phyloP scores from a whole-genome alignment of 92 coral and sea anemone species.

The Anthopleura xanthogrammica region DNA sequence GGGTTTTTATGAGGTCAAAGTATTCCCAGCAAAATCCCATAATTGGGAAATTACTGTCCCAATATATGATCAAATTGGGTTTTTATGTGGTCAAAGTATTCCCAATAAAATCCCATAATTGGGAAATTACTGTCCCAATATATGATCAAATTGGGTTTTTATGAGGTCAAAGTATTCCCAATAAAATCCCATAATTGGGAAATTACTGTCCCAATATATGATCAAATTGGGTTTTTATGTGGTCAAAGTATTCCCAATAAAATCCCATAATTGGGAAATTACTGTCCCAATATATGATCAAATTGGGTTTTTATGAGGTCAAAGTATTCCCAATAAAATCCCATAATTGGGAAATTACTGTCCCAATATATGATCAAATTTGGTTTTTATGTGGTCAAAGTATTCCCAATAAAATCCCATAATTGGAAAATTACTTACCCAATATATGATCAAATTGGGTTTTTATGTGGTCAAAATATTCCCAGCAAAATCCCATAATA shows the following conservation, averaged over 20 bases:
- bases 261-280: slow-evolving; percentile 26
- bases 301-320: not conserved
- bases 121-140: no score
- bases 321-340: not conserved
- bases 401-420: slow-evolving; percentile 33
- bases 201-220: not conserved
- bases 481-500: slow-evolving; percentile 25
- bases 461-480: slow-evolving; percentile 10
- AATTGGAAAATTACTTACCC: slow-evolving; percentile 16
- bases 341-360: slow-evolving; percentile 25
- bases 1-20: no score
- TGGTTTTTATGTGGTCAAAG: slow-evolving; percentile 15
- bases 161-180: not conserved
- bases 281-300: not conserved
- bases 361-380: not conserved
- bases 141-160: no score
- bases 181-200: no score
- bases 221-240: not conserved
- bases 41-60: no score
- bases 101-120: no score
- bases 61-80: no score
- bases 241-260: not conserved
- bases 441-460: slow-evolving; percentile 4
- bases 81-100: no score
- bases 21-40: no score